Percentiles rank a stretch among this genome's conserved stretches.
Conservation (phyloP, 2,888 invertebrate genomes). For the Leucophenga maculata region DNA sequence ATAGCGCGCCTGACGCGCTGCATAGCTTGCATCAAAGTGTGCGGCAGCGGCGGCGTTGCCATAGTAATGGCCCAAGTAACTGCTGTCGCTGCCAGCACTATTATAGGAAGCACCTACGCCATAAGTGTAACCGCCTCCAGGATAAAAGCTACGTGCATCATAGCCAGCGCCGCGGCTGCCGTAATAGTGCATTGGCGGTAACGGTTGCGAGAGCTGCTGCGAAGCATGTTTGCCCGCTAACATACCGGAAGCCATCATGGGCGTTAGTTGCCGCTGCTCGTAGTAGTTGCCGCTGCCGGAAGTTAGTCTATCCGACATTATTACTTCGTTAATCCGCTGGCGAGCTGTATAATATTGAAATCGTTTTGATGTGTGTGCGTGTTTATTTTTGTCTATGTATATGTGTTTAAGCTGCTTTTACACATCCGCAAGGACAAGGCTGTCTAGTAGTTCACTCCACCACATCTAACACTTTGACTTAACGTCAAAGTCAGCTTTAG, state of each 20-base stretch:
- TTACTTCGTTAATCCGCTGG: neutral
- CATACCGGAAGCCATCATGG: constrained; percentile 16
- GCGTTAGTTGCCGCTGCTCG: constrained; percentile 13
- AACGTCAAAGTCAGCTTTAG: too few species aligned
- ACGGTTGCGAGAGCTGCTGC: constrained; percentile 31
- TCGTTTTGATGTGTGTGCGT: neutral
- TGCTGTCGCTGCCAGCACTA: constrained; percentile 24
- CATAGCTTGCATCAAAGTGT: constrained; percentile 41
- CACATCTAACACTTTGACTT: too few species aligned
- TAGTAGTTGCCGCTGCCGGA: constrained; percentile 11
- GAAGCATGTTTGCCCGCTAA: constrained; percentile 23
- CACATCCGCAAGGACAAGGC: constrained; percentile 16
- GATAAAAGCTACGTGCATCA: constrained; percentile 32
- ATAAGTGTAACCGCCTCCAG: constrained; percentile 34
- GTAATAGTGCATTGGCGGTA: constrained; percentile 31
- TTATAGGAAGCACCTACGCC: constrained; percentile 35
- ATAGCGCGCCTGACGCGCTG: constrained; percentile 44
- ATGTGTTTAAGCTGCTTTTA: neutral
- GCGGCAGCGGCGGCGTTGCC: neutral
- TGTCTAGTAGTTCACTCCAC: neutral
- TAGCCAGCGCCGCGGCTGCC: constrained; percentile 35
- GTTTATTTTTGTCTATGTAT: neutral
- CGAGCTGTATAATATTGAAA: neutral
- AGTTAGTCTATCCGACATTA: constrained; percentile 16
- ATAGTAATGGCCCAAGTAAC: constrained; percentile 16